These are phyloP conservation scores for Ips nitidus DNA, from an alignment of 1,140 invertebrate species.

Conservation along the genomic window DNA sequence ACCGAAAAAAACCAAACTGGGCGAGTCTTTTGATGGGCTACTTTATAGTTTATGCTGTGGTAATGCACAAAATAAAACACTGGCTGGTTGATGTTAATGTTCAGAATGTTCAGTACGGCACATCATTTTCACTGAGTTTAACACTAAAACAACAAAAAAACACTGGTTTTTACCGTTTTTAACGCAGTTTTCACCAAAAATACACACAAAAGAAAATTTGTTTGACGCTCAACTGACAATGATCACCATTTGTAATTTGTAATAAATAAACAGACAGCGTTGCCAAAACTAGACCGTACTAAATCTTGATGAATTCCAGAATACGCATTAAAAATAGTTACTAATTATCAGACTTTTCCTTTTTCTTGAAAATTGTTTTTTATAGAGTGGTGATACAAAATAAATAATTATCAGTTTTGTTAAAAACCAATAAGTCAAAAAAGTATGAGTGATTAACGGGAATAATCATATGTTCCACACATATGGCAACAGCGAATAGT, in stretches of 20 bases:
- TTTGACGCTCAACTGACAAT: slow-evolving; percentile 27
- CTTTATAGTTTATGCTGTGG: slow-evolving; percentile 10
- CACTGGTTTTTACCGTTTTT: neutral
- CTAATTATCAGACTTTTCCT: too few species aligned
- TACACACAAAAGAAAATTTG: slow-evolving; percentile 28
- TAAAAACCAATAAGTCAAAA: too few species aligned
- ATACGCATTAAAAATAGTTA: too few species aligned
- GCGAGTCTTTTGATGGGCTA: slow-evolving; percentile 45
- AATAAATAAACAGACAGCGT: slow-evolving; percentile 28
- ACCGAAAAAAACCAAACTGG: slow-evolving; percentile 34
- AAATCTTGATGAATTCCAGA: too few species aligned
- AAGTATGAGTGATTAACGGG: too few species aligned
- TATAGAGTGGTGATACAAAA: too few species aligned
- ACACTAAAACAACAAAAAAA: slow-evolving; percentile 17
- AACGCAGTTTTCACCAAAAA: slow-evolving; percentile 14
- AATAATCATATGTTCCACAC: too few species aligned
- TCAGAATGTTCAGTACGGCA: slow-evolving; percentile 43
- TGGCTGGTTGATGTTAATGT: slow-evolving; percentile 42
- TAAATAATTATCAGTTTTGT: too few species aligned
- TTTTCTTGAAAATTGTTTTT: too few species aligned
- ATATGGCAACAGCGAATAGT: too few species aligned
- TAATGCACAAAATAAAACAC: slow-evolving; percentile 11
- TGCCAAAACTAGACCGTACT: slow-evolving; percentile 9
- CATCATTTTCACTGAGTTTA: slow-evolving; percentile 41
- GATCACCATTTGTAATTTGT: neutral